Evolutionary conservation across 30 jellyfish, hydroid and myxozoan genomes (phyloP).

Genomic region (Cassiopea andromeda): DNA sequence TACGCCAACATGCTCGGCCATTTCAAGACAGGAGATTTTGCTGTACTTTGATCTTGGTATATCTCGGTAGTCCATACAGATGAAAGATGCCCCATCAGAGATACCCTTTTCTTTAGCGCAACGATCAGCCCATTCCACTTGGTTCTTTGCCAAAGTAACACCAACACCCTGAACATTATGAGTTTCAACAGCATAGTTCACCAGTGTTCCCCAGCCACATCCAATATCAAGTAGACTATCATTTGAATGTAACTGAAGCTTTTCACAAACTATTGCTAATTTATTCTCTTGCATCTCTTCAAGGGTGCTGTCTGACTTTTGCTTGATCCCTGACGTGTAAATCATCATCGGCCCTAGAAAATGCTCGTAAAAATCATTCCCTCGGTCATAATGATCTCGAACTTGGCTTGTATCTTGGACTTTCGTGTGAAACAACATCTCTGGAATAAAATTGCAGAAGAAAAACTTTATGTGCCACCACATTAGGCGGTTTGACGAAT

Average conservation of each 20-base stretch:
- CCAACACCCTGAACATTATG: constrained; percentile 78
- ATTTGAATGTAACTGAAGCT: constrained; percentile 62
- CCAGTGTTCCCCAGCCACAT: constrained; percentile 96
- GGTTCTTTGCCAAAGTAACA: constrained; percentile 80
- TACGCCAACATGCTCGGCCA: constrained; percentile 98
- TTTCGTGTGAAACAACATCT: constrained; percentile 78
- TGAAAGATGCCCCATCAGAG: constrained; percentile 61
- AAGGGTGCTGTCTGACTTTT: constrained; percentile 60
- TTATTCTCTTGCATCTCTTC: constrained; percentile 90
- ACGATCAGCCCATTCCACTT: constrained; percentile 81
- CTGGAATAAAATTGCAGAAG: constrained; percentile 84
- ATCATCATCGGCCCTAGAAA: constrained; percentile 87
- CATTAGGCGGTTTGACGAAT: constrained; percentile 67
- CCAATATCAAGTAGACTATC: constrained; percentile 87
- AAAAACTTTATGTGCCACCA: constrained; percentile 97
- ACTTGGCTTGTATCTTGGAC: constrained; percentile 85
- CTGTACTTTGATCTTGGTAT: constrained; percentile 68
- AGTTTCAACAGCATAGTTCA: constrained; percentile 87
- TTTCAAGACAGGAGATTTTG: constrained; percentile 94
- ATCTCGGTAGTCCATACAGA: constrained; percentile 88
- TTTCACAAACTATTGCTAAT: constrained; percentile 73
- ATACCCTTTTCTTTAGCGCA: constrained; percentile 61
- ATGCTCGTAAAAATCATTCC: constrained; percentile 89
- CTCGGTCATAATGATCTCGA: constrained; percentile 93
- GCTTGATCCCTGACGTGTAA: constrained; percentile 83